Conservation (phyloP, 2,113 vertebrate genomes). For the Willisornis vidua region DNA sequence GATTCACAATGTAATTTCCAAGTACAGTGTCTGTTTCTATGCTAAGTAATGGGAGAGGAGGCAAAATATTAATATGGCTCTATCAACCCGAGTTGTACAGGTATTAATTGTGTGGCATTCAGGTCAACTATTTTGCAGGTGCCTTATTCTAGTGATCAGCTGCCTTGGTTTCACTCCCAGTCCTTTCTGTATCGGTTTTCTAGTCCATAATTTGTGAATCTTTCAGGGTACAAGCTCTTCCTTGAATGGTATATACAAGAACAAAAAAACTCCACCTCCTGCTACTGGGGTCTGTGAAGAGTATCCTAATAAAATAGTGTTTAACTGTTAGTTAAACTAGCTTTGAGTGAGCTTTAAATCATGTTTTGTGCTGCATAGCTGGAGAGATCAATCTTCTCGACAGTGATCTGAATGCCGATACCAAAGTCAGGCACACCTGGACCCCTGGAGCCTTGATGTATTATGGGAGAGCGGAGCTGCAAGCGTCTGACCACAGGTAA, state of each 20-base stretch:
- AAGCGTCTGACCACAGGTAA: conserved; percentile 83
- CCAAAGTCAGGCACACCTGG: conserved; percentile 73
- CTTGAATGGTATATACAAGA: background rate
- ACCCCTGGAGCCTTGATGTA: conserved; percentile 80
- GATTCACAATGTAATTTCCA: background rate
- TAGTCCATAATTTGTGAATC: background rate
- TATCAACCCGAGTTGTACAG: background rate
- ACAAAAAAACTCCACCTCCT: accelerated
- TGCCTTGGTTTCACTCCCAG: background rate
- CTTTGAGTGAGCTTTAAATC: background rate
- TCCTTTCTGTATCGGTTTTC: background rate
- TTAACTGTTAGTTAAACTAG: background rate
- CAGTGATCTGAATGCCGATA: conserved; percentile 51
- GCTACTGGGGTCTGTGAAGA: background rate
- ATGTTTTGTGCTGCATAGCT: conserved; percentile 56
- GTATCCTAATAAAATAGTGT: background rate
- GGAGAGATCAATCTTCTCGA: conserved; percentile 78
- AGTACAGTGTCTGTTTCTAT: background rate
- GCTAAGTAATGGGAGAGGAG: background rate
- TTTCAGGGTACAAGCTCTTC: background rate
- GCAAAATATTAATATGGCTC: background rate
- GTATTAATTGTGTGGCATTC: background rate
- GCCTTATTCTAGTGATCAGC: background rate
- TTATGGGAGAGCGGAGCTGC: conserved; percentile 81
- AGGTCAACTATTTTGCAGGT: background rate